A percentile compares a stretch with the other conserved stretches of the same genome.
Evolutionary conservation across 2,113 vertebrate species (phyloP).

Genomic region (Lutjanus erythropterus): DNA sequence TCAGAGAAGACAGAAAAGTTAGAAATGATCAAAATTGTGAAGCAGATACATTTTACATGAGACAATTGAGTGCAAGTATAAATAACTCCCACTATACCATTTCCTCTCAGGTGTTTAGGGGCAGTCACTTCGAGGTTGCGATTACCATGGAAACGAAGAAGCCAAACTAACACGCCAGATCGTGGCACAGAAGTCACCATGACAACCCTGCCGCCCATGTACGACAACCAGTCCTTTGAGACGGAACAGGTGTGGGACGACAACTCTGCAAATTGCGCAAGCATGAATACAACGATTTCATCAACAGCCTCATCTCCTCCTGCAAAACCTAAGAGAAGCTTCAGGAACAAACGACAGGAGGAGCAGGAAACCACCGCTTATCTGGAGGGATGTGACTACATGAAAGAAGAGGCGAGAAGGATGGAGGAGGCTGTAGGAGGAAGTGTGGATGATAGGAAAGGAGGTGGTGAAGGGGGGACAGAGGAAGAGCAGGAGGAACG

Average conservation of each 20-base stretch:
- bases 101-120: constrained; percentile 59
- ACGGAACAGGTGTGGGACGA: neutral
- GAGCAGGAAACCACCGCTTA: constrained; percentile 5
- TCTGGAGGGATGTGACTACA: constrained; percentile 53
- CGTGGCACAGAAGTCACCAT: neutral
- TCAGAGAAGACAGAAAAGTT: no score
- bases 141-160: neutral
- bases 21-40: no score
- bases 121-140: neutral
- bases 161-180: neutral
- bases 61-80: neutral
- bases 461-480: neutral
- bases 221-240: constrained; percentile 12
- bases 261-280: neutral
- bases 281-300: neutral
- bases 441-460: neutral
- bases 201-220: constrained; percentile 4
- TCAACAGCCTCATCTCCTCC: constrained; percentile 36
- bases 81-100: neutral
- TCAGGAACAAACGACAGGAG: constrained; percentile 41
- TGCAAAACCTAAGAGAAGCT: constrained; percentile 73
- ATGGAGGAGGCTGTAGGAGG: neutral
- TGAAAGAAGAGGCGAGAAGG: neutral
- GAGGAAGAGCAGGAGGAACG: neutral
- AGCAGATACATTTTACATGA: neutral